Conservation (phyloP, 2,888 invertebrate species). For the Flabesymbios commensalis region DNA sequence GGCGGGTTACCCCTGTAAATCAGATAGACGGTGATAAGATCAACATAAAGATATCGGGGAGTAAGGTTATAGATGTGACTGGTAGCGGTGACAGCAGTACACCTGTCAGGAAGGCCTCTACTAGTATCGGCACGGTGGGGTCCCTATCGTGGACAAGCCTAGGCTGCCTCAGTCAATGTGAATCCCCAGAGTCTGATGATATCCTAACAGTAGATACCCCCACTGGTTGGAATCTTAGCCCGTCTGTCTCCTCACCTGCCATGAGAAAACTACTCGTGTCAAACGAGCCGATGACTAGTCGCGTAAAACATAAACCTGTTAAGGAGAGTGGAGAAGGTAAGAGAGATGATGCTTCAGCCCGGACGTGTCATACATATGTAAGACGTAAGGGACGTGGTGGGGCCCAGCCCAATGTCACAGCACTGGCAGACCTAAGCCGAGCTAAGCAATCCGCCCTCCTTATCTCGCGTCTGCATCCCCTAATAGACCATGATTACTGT, state of each 20-base stretch:
- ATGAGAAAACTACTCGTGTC: neutral
- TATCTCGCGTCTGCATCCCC: constrained; percentile 30
- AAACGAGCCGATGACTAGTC: no score
- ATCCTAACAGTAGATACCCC: neutral
- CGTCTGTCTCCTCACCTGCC: neutral
- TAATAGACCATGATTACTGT: constrained; percentile 43
- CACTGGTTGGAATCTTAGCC: neutral
- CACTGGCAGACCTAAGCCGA: no score
- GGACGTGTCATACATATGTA: no score
- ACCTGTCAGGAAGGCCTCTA: neutral
- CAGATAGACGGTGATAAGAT: constrained; percentile 1
- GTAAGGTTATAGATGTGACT: constrained; percentile 13
- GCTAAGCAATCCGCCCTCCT: neutral
- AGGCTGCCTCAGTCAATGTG: neutral
- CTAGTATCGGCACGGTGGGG: constrained; percentile 17
- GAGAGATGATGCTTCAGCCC: no score
- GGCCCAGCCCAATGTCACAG: no score
- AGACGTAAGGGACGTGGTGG: no score
- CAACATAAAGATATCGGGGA: constrained; percentile 18
- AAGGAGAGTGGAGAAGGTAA: no score
- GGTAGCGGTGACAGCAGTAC: neutral
- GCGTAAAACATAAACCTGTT: no score
- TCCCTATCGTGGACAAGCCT: constrained; percentile 13
- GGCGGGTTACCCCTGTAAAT: no score
- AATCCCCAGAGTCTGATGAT: neutral